phyloP scores from a whole-genome alignment of 2,113 vertebrate genomes.

The Merops nubicus region DNA sequence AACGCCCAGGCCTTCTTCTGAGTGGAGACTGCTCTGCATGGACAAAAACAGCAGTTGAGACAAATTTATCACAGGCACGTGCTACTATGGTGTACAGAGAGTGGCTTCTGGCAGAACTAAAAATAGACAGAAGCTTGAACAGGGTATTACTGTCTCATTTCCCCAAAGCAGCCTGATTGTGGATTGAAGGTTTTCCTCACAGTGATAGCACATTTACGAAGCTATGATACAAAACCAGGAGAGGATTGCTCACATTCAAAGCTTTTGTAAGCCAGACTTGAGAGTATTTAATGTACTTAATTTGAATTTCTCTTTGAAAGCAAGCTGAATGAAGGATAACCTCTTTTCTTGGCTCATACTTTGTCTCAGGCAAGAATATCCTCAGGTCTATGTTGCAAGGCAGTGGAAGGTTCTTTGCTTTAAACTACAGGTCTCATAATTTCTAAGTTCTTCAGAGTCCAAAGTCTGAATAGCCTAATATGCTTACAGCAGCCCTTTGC shows the following conservation, averaged over 20 bases:
- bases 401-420: not conserved
- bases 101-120: not conserved
- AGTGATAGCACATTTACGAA: not conserved
- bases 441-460: not conserved
- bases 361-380: not conserved
- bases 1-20: slow-evolving; percentile 88
- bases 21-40: slow-evolving; percentile 91
- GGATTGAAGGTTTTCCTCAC: not conserved
- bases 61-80: not conserved
- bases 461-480: not conserved
- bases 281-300: not conserved
- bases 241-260: not conserved
- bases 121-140: not conserved
- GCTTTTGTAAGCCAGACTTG: not conserved
- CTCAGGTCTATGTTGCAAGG: not conserved
- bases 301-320: not conserved
- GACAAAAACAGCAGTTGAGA: not conserved
- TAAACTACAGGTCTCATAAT: not conserved
- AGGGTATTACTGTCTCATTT: not conserved
- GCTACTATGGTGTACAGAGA: not conserved
- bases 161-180: not conserved
- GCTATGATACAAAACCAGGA: not conserved
- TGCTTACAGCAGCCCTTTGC: not conserved
- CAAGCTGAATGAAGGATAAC: not conserved
- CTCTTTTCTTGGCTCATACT: not conserved